A percentile compares a stretch with the other conserved stretches of the same genome.
Evolutionary conservation across 1,140 invertebrate species (phyloP).

Genomic region (Macrotrachela quadricornifera): DNA sequence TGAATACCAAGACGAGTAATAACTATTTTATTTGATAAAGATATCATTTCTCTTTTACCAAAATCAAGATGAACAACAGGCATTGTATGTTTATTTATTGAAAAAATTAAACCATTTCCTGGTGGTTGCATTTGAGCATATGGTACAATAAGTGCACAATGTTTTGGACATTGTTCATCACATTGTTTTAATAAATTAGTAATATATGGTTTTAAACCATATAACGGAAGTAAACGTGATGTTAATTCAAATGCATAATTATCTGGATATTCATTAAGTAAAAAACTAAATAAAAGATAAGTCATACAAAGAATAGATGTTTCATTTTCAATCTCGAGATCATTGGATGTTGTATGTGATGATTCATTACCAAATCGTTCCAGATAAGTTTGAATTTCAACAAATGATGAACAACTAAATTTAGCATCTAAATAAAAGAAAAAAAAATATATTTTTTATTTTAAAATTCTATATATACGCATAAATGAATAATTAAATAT

Average conservation of each 20-base stretch:
- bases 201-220: slow-evolving; percentile 16
- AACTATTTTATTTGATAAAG: no score
- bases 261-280: neutral
- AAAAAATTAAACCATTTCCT: no score
- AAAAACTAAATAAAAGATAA: neutral
- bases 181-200: slow-evolving; percentile 19
- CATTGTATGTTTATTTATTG: no score
- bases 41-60: no score
- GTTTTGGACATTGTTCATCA: slow-evolving; percentile 17
- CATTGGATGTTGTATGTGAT: neutral
- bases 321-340: neutral
- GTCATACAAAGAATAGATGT: neutral
- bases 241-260: slow-evolving; percentile 15
- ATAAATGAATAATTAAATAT: slow-evolving; percentile 4
- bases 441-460: no score
- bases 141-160: slow-evolving; percentile 21
- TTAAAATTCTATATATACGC: neutral
- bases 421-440: no score
- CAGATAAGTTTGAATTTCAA: neutral
- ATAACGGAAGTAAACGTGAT: slow-evolving; percentile 20
- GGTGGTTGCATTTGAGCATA: slow-evolving; percentile 18
- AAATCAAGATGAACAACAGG: no score
- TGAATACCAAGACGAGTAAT: no score
- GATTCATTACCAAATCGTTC: neutral
- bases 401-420: no score